Evolutionary conservation across 1,140 invertebrate genomes (phyloP), one percentile per base, ranked within the genome.

Genomic region (Laodelphax striatellus): DNA sequence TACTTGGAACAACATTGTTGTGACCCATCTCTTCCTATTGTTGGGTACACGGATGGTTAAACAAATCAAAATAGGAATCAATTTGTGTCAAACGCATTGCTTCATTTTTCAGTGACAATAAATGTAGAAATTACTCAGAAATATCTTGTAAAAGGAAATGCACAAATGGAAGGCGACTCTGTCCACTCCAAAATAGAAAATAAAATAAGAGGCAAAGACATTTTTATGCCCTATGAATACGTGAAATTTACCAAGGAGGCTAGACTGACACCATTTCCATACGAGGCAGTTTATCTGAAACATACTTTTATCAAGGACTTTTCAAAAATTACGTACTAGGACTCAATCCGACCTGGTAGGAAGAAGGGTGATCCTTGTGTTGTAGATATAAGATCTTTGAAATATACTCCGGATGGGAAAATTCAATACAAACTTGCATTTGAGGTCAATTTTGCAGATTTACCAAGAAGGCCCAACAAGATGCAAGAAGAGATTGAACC

Each of bases 171-270:
- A n/a, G n/a, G n/a, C n/a, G n/a, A n/a, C n/a, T n/a, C n/a, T n/a
- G n/a, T n/a, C n/a, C n/a, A n/a, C n/a, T n/a, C n/a, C n/a, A n/a
- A n/a, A n/a, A n/a, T n/a, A n/a, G n/a, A n/a, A n/a, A n/a, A n/a
- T n/a, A n/a, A n/a, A n/a, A n/a, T n/a, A n/a, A n/a, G n/a, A n/a
- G n/a, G n/a, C n/a, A n/a, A n/a, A n/a, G n/a, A n/a, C n/a, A n/a
- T n/a, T n/a, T n/a, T n/a, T n/a, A n/a, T n/a, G n/a, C n/a, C n/a
- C 28, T 57, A 50, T 55, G 62, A 67, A 19, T 68, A 68, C 55
- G 41, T 62, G 5, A 58, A 22, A 63, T 38, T 56, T 46, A 57
- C 28, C 16, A 57, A 66, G 52, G 61, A 64, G 54, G 62, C 60
- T 31, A 55, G 63, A 55, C 34, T 56, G 31, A 43, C 50, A 41